phyloP scores from a whole-genome alignment of 2,113 vertebrate species.

The Mus pahari region DNA sequence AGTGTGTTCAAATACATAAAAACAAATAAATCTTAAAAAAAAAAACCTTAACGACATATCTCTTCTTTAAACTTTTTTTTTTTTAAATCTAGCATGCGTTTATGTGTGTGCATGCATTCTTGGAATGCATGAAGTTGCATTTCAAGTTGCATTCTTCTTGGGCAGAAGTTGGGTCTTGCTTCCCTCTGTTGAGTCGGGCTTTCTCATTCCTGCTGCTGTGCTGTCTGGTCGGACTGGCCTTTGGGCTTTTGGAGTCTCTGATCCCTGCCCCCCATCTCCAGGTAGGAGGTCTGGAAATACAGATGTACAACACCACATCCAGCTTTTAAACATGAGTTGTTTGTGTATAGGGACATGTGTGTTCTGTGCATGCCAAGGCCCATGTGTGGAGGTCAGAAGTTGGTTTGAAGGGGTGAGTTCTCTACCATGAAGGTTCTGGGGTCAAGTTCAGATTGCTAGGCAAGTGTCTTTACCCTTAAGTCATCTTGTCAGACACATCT shows the following conservation, averaged over 20 bases:
- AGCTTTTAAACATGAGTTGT: not conserved
- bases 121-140: too few species aligned
- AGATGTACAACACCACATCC: not conserved
- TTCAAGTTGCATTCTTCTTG: too few species aligned
- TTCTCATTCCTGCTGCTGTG: not conserved
- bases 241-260: not conserved
- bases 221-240: not conserved
- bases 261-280: not conserved
- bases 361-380: not conserved
- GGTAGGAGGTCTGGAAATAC: not conserved
- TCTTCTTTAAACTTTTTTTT: not conserved
- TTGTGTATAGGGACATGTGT: not conserved
- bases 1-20: too few species aligned
- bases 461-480: not conserved
- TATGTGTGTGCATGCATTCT: too few species aligned
- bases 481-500: not conserved
- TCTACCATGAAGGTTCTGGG: not conserved
- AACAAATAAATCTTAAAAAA: too few species aligned
- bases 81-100: too few species aligned
- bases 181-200: not conserved
- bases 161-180: not conserved
- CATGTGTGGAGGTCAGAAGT: not conserved
- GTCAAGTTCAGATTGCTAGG: not conserved
- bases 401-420: not conserved
- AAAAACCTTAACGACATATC: too few species aligned